Evolutionary conservation across 2,797 vertebrate species (phyloP).

Genomic region (Eidolon dupreanum): DNA sequence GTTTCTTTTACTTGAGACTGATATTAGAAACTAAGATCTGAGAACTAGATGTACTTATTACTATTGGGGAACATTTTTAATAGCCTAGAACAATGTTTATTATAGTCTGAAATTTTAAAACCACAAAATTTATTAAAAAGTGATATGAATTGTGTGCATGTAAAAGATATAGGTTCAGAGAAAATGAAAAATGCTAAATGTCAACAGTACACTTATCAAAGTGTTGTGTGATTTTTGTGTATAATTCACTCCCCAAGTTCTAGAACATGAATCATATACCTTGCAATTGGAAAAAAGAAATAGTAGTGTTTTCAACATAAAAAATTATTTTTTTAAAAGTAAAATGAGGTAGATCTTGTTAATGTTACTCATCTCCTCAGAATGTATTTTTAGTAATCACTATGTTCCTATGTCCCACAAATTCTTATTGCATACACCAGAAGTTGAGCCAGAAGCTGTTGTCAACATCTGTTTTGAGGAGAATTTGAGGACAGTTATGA

Average conservation of each 20-base stretch:
- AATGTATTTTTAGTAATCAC: neutral
- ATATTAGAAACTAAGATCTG: neutral
- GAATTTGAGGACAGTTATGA: neutral
- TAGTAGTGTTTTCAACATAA: neutral
- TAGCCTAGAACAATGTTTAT: neutral
- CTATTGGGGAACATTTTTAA: neutral
- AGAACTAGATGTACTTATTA: neutral
- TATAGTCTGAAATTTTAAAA: slow-evolving; percentile 10
- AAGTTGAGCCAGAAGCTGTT: neutral
- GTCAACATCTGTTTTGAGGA: neutral
- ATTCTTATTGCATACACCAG: neutral
- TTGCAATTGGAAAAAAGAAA: neutral
- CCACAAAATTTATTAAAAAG: neutral
- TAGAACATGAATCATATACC: neutral
- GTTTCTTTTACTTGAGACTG: slow-evolving; percentile 5
- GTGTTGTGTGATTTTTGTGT: neutral
- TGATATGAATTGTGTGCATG: neutral
- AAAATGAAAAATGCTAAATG: neutral
- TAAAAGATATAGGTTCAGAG: neutral
- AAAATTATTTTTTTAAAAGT: slow-evolving; percentile 2
- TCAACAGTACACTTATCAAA: slow-evolving; percentile 10
- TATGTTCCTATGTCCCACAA: neutral
- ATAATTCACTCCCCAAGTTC: neutral
- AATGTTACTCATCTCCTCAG: neutral
- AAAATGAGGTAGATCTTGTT: neutral